phyloP scores from a whole-genome alignment of 2,888 invertebrate species.

The Nyleta sp. region DNA sequence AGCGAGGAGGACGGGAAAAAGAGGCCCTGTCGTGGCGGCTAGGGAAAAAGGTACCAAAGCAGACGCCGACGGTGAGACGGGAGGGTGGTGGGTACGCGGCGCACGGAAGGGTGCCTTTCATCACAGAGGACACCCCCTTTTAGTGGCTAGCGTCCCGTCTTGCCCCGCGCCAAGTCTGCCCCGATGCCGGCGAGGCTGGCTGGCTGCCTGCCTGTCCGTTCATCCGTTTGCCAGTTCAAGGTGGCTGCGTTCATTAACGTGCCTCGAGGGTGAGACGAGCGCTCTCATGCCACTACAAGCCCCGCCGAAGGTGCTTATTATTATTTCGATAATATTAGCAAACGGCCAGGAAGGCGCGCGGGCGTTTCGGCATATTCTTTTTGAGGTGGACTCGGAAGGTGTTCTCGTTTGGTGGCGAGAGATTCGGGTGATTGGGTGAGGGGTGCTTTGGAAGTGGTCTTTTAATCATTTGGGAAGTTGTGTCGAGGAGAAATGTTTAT shows the following conservation, averaged over 20 bases:
- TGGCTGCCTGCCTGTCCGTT: constrained; percentile 71
- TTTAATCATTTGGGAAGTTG: no score
- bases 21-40: constrained; percentile 63
- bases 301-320: constrained; percentile 46
- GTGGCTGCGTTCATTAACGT: constrained; percentile 80
- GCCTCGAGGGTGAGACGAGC: constrained; percentile 60
- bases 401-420: no score
- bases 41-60: constrained; percentile 65
- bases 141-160: constrained; percentile 72
- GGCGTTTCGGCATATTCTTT: constrained; percentile 28
- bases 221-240: constrained; percentile 81
- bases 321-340: constrained; percentile 62
- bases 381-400: no score
- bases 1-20: constrained; percentile 43
- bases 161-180: constrained; percentile 55
- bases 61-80: constrained; percentile 59
- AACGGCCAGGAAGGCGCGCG: constrained; percentile 19
- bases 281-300: constrained; percentile 59
- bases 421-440: no score
- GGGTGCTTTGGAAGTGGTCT: no score
- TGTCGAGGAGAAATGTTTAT: no score
- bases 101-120: constrained; percentile 77
- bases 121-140: constrained; percentile 78
- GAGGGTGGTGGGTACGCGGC: constrained; percentile 64
- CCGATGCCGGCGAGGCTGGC: constrained; percentile 57